Percentiles rank a stretch among this genome's conserved stretches.
phyloP scores from a whole-genome alignment of 2,113 vertebrate genomes.

The Nyctereutes procyonoides region DNA sequence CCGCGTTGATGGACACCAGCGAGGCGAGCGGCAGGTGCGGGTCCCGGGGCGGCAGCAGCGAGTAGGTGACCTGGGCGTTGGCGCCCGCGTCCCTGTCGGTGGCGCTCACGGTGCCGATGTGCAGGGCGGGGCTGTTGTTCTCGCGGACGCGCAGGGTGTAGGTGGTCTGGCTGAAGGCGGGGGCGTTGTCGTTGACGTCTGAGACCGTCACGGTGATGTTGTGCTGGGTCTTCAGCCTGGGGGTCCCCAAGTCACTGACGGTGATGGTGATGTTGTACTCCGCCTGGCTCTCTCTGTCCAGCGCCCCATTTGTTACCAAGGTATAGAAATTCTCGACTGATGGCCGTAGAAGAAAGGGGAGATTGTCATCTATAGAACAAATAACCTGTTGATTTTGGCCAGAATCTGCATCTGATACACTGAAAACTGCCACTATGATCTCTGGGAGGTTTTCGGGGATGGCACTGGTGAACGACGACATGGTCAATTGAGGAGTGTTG shows the following conservation, averaged over 20 bases:
- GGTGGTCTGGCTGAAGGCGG: conserved; percentile 64
- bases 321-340: conserved; percentile 76
- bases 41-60: too few species aligned
- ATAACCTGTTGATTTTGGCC: conserved; percentile 72
- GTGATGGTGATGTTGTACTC: conserved; percentile 52
- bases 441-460: conserved; percentile 86
- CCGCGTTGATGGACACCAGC: too few species aligned
- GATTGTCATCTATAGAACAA: conserved; percentile 66
- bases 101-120: too few species aligned
- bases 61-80: too few species aligned
- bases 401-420: conserved; percentile 88
- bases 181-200: conserved; percentile 11
- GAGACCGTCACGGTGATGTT: neutral
- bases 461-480: conserved; percentile 82
- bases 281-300: conserved; percentile 15
- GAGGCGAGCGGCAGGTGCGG: too few species aligned
- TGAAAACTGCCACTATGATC: conserved; percentile 89
- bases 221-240: neutral
- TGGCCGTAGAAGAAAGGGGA: conserved; percentile 70
- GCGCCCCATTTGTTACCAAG: conserved; percentile 28
- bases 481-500: conserved; percentile 83
- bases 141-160: conserved; percentile 85
- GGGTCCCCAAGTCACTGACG: neutral
- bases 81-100: too few species aligned
- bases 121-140: neutral